These are phyloP conservation scores for Hirudo medicinalis DNA, from an alignment of 1,140 invertebrate species.

Conservation along the genomic window DNA sequence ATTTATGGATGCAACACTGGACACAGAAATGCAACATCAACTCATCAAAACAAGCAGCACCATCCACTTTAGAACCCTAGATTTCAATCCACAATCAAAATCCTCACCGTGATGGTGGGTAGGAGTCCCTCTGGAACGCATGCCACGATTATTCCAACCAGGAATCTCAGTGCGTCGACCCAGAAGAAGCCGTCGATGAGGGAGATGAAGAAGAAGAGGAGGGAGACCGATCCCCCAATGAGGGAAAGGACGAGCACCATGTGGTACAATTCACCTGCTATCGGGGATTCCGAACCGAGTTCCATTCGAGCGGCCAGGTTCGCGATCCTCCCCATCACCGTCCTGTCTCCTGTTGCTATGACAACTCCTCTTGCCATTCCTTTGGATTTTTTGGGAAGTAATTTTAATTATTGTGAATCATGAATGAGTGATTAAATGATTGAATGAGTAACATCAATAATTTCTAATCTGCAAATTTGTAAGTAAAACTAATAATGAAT, in stretches of 20 bases:
- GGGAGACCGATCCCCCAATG: slow-evolving; percentile 90
- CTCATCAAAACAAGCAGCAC: no score
- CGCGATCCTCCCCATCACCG: slow-evolving; percentile 97
- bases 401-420: no score
- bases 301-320: slow-evolving; percentile 87
- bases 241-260: slow-evolving; percentile 91
- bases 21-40: no score
- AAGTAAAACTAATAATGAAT: no score
- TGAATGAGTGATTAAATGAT: no score
- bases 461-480: no score
- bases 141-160: slow-evolving; percentile 94
- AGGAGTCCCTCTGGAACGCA: slow-evolving; percentile 95
- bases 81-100: background rate
- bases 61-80: no score
- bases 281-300: slow-evolving; percentile 85
- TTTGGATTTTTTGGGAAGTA: background rate
- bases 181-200: slow-evolving; percentile 92
- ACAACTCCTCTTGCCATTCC: slow-evolving; percentile 60
- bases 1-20: no score
- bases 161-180: slow-evolving; percentile 94
- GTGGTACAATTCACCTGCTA: slow-evolving; percentile 93
- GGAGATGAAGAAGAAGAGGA: slow-evolving; percentile 92
- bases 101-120: slow-evolving; percentile 82
- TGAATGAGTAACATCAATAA: no score
- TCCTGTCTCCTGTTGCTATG: slow-evolving; percentile 89